Percentiles rank a stretch among this genome's conserved stretches.
These are phyloP conservation scores for Metopolophium dirhodum DNA, from an alignment of 1,140 invertebrate species.

Conservation along the genomic window DNA sequence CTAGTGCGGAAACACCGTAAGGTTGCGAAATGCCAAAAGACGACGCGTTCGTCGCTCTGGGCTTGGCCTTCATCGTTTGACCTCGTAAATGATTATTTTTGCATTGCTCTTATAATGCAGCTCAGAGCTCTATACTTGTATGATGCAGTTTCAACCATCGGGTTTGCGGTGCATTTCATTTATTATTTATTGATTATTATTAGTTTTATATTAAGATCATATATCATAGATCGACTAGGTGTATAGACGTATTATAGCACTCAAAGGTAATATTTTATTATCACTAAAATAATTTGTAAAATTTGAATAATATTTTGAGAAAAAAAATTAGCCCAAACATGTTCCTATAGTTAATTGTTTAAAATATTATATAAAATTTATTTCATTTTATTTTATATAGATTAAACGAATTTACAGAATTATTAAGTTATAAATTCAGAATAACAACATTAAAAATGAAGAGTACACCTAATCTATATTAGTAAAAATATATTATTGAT, in stretches of 20 bases:
- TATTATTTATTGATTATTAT: background rate
- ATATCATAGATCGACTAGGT: background rate
- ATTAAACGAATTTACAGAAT: background rate
- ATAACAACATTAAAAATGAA: background rate
- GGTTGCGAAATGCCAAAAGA: slow-evolving; percentile 51
- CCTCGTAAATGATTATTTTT: slow-evolving; percentile 55
- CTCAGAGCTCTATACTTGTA: background rate
- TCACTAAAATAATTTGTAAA: background rate
- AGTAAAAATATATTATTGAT: background rate
- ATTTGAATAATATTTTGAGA: background rate
- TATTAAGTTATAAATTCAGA: background rate
- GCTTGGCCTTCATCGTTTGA: slow-evolving; percentile 35
- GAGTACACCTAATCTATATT: background rate
- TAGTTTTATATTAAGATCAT: background rate
- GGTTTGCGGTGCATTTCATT: background rate
- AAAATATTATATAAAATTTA: too few species aligned
- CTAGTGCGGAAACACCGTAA: slow-evolving; percentile 28
- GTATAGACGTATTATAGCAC: too few species aligned
- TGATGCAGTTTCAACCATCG: slow-evolving; percentile 18
- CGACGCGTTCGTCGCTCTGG: background rate
- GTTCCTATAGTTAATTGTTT: too few species aligned
- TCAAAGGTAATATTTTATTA: too few species aligned
- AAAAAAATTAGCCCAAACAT: background rate
- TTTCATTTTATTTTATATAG: background rate
- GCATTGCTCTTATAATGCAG: background rate